Base-by-base conservation (phyloP, 2,113 vertebrate genomes). In the Lampris incognitus region DNA sequence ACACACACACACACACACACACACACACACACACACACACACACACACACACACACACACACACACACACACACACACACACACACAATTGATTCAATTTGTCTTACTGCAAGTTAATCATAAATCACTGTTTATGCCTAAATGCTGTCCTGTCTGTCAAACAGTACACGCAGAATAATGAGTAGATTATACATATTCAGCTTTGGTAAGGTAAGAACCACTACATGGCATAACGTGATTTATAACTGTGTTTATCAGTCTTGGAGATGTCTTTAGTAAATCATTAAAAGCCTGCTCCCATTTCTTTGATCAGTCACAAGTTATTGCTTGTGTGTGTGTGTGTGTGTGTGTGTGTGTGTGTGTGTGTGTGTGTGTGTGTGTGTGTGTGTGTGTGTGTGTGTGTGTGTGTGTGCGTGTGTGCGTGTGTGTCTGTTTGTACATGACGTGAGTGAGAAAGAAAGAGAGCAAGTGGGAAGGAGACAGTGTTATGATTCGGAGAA, bases 201-300 rank as follows among this genome's bases (percentile, higher is more conserved):
- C 24, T 24, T 24, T 74, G 64, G 1, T 46, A 7, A 46, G 44
- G 44, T 46, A 46, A 7, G 44, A 4, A 4, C 7, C 44, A 46
- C 7, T 69, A 72, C 56, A 54, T n/a, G n/a, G n/a, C 9, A 3
- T 56, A 0, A 2, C 13, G 9, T 42, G n/a, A 61, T 83, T 76
- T 76, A 85, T 69, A 54, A 50, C 69, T 39, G 4, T 57, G 24
- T 68, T 82, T 84, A 81, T 86, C 65, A 73, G 40, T 64, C 11
- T 68, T 75, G 69, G 54, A 79, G 56, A 76, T 78, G 62, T 44
- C 54, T 70, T 72, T 68, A n/a, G 73, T 80, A 10, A 80, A 88
- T 83, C 68, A 79, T 68, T 76, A 66, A 78, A 78, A 68, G 57
- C 39, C n/a, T 46, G 41, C 36, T 55, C 69, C 4, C 4, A 66